Evolutionary conservation across 2,797 vertebrate species (phyloP).

Genomic region (Sebastes trivittatus): DNA sequence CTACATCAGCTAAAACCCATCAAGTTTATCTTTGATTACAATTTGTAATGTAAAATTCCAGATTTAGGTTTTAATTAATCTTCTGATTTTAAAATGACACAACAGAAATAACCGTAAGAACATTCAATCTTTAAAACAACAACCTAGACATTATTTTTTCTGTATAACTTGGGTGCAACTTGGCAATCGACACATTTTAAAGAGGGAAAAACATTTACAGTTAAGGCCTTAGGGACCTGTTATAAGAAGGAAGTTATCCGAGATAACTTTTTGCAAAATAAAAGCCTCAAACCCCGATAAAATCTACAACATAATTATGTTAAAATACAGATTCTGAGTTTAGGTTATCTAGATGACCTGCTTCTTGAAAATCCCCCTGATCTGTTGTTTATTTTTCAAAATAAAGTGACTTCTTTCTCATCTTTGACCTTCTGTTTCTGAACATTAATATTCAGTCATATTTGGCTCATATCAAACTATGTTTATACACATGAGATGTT

Average conservation of each 20-base stretch:
- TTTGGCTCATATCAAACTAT: background rate
- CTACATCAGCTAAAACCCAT: background rate
- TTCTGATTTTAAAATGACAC: slow-evolving; percentile 6
- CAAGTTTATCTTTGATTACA: background rate
- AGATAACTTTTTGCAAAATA: background rate
- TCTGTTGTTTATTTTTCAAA: background rate
- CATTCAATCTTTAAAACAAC: slow-evolving; percentile 11
- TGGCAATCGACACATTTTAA: slow-evolving; percentile 16
- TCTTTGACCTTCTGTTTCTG: background rate
- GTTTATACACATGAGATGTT: background rate
- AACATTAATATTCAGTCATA: background rate
- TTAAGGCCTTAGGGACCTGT: background rate
- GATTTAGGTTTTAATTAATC: background rate
- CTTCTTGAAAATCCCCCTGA: background rate
- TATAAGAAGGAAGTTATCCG: background rate
- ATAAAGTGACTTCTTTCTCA: slow-evolving; percentile 1
- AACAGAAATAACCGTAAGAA: background rate
- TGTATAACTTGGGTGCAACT: slow-evolving; percentile 7
- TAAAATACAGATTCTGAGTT: background rate
- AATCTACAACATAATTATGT: background rate
- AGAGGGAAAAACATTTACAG: background rate
- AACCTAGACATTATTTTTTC: background rate
- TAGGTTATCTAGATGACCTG: background rate
- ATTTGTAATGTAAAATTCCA: background rate
- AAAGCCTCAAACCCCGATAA: background rate